Percentiles rank a stretch among this genome's conserved stretches.
Conservation (phyloP, 2,797 vertebrate species). For the Lepilemur ruficaudatus region DNA sequence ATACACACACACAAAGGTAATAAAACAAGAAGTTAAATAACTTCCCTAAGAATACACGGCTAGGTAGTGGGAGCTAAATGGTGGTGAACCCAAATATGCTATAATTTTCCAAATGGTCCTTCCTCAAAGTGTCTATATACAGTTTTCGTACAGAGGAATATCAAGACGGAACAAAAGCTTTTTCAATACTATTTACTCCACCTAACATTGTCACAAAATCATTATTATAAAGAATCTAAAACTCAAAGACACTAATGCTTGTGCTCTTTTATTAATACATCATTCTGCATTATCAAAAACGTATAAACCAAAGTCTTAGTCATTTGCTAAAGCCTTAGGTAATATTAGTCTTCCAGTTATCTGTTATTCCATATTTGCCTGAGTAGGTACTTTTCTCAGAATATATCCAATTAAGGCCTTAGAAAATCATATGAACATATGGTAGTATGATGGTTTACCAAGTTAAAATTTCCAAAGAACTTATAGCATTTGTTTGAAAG, state of each 20-base stretch:
- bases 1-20: background rate
- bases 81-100: background rate
- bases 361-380: background rate
- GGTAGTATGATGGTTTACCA: background rate
- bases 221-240: background rate
- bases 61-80: background rate
- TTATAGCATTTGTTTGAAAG: background rate
- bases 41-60: background rate
- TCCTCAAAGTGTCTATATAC: background rate
- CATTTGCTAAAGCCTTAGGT: background rate
- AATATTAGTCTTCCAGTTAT: background rate
- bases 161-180: background rate
- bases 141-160: background rate
- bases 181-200: background rate
- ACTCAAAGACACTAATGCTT: background rate
- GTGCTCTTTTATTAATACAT: background rate
- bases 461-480: background rate
- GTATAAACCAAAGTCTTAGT: background rate
- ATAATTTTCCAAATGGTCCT: background rate
- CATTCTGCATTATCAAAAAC: background rate
- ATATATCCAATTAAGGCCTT: background rate
- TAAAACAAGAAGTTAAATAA: background rate
- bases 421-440: background rate
- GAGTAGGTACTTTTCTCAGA: background rate
- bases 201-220: background rate